These are phyloP conservation scores for Drosophila mimica DNA, from an alignment of 2,888 invertebrate genomes.

Conservation along the genomic window DNA sequence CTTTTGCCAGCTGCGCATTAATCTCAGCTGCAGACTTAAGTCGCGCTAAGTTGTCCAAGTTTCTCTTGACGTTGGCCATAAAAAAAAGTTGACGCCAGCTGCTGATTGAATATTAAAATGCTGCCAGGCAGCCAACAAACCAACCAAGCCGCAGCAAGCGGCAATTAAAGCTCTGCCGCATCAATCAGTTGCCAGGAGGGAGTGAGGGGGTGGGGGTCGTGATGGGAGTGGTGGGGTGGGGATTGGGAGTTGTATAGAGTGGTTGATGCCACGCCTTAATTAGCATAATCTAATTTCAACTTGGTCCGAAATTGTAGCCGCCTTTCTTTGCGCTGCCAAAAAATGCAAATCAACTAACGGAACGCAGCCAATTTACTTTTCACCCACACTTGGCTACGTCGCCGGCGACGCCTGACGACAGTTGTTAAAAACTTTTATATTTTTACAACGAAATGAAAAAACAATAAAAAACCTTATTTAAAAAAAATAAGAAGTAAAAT, in stretches of 20 bases:
- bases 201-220: neutral
- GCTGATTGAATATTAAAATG: slow-evolving; percentile 78
- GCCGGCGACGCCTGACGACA: slow-evolving; percentile 42
- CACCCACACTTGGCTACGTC: neutral
- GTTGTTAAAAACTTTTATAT: slow-evolving; percentile 76
- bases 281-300: slow-evolving; percentile 83
- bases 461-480: slow-evolving; percentile 67
- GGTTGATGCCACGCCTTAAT: slow-evolving; percentile 70
- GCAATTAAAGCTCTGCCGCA: slow-evolving; percentile 69
- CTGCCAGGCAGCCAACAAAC: slow-evolving; percentile 28
- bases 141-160: slow-evolving; percentile 19
- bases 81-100: slow-evolving; percentile 64
- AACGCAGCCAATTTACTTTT: slow-evolving; percentile 50
- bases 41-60: slow-evolving; percentile 42
- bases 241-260: neutral
- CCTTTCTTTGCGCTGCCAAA: slow-evolving; percentile 52
- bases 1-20: slow-evolving; percentile 62
- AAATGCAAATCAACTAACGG: slow-evolving; percentile 62
- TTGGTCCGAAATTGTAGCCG: slow-evolving; percentile 51
- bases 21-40: slow-evolving; percentile 56
- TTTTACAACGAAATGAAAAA: slow-evolving; percentile 78
- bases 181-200: slow-evolving; percentile 59
- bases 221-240: too few relatives aligned
- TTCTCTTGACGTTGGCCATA: slow-evolving; percentile 47
- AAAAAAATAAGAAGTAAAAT: slow-evolving; percentile 32